Base-by-base conservation (phyloP, 2,113 vertebrate species). In the Toxostoma redivivum region DNA sequence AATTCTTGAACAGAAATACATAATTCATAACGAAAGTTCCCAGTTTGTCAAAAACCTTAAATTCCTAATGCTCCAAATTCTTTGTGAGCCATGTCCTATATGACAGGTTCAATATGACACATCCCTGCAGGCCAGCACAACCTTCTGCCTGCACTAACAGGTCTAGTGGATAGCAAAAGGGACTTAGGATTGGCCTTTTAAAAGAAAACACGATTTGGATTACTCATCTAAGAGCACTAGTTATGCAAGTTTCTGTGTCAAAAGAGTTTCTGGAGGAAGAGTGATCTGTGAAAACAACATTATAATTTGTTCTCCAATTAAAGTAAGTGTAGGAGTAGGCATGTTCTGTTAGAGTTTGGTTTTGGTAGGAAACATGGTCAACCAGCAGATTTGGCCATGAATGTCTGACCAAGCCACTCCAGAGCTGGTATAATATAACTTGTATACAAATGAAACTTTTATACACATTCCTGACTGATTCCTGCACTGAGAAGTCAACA, bases 211-310 rank as follows among this genome's bases (percentile, higher is more conserved):
- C 2, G 54, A 81, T 58, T 89, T 21, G 5, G 66, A 89, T 94
- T 94, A 95, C 79, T 96, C 94, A 95, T 93, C 85, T 87, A 45
- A 90, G 78, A 90, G 76, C 79, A 66, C 45, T 22, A 65, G 74
- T 94, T 94, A 93, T 88, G 92, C 92, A 92, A 95, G 87, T 94
- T 96, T 90, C 70, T 95, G 79, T 96, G 93, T 94, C 92, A 90
- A 92, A 91, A 76, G 90, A 93, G 90, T 92, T 96, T 96, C 90
- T 93, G 78, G 37, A 91, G 93, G 92, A 95, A 94, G 85, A 88
- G 38, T 72, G 66, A 82, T 93, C 91, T 92, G 67, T 78, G 88
- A 96, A 93, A 95, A 88, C 79, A 96, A 88, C 82, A 86, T 90
- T 94, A 42, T 88, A 90, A 93, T 92, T 95, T 94, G 40, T 86